Evolutionary conservation across 2,797 vertebrate genomes (phyloP), one percentile per base, ranked within the genome.

Genomic region (Poeciliopsis infans): DNA sequence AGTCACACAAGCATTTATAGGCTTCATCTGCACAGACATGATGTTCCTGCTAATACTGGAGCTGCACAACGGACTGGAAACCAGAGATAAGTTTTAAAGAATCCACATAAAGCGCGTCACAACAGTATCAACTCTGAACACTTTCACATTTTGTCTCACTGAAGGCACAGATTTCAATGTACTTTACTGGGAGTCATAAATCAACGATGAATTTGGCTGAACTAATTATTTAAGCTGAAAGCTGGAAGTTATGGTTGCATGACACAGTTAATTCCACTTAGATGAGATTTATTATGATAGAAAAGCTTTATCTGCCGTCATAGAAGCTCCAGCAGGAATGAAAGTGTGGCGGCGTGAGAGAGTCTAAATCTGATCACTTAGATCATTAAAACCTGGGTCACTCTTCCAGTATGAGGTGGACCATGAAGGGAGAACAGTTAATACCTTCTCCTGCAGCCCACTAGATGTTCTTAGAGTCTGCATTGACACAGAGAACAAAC

Each of bases 361-460:
- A 43, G 78, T 53, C 76, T 69, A 41, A 74, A 36, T 36, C 25
- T 74, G 79, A 64, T 28, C 83, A 78, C 79, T 77, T 79, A 79
- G 69, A 82, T 76, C 81, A 78, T 64, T 75, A 33, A 20, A 70
- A 72, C 71, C 41, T 45, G 20, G 61, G 84, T 68, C 61, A 79
- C 68, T 36, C 10, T 68, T 80, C 53, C 41, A 76, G 53, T 76
- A 79, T 83, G 59, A 80, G 79, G 23, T 74, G 69, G 66, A 85
- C 78, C 87, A 72, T 75, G 79, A 87, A 81, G 83, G 79, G 51
- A 74, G 78, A 77, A 78, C 77, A 59, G 81, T 78, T 75, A 61
- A 82, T 0, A 73, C 77, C 76, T 79, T 85, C 87, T 89, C 88
- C 83, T 74, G 87, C 80, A 71, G 77, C 78, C 83, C 76, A 78